Conservation (phyloP, 2,797 vertebrate genomes). For the Enteromius treurensis region DNA sequence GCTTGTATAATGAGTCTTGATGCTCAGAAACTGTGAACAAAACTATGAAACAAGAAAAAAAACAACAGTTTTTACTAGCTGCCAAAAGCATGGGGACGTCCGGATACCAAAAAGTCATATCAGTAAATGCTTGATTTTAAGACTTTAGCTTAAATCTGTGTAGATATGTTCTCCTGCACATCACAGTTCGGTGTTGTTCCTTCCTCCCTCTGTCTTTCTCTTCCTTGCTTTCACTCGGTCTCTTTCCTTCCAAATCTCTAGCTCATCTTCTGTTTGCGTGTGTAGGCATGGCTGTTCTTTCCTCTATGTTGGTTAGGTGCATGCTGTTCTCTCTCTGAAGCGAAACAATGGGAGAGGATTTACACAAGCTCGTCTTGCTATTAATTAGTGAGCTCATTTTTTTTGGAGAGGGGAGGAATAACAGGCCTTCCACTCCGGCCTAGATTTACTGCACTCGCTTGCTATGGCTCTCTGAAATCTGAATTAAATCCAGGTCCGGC, state of each 20-base stretch:
- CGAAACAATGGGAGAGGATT: slow-evolving; percentile 48
- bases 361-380: slow-evolving; percentile 53
- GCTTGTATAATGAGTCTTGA: slow-evolving; percentile 2
- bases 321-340: slow-evolving; percentile 49
- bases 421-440: slow-evolving; percentile 51
- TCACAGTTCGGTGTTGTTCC: not conserved
- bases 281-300: slow-evolving; percentile 21
- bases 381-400: slow-evolving; percentile 64
- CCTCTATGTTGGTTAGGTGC: slow-evolving; percentile 42
- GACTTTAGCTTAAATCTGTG: not conserved
- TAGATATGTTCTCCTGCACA: not conserved
- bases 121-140: not conserved
- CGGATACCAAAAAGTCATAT: not conserved
- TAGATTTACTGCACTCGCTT: slow-evolving; percentile 53
- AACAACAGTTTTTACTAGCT: not conserved
- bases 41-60: slow-evolving; percentile 23
- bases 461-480: slow-evolving; percentile 44
- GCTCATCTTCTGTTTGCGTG: slow-evolving; percentile 34
- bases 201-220: not conserved
- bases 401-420: slow-evolving; percentile 58
- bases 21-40: slow-evolving; percentile 3
- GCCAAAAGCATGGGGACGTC: not conserved
- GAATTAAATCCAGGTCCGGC: slow-evolving; percentile 49
- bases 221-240: slow-evolving; percentile 11
- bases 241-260: slow-evolving; percentile 14